Percentiles rank a stretch among this genome's conserved stretches.
Conservation (phyloP, 2,113 vertebrate genomes). For the Myotis lucifugus region DNA sequence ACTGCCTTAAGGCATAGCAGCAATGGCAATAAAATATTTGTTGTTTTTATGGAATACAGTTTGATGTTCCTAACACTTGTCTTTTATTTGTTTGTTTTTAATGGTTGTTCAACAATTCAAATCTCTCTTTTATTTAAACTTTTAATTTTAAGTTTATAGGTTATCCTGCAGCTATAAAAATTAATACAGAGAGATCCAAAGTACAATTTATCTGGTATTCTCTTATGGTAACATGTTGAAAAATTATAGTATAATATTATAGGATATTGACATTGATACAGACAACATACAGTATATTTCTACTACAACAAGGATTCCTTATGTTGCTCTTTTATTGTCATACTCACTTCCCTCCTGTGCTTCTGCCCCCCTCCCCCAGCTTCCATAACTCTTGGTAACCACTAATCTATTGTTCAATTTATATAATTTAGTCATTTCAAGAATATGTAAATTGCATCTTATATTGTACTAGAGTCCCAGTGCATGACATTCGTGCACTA, state of each 20-base stretch:
- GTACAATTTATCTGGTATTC: background rate
- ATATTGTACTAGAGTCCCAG: background rate
- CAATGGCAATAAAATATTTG: slow-evolving; percentile 9
- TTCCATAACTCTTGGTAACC: background rate
- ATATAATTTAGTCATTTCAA: slow-evolving; percentile 39
- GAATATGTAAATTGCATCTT: slow-evolving; percentile 9
- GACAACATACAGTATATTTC: background rate
- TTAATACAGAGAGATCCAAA: background rate
- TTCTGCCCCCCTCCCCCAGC: background rate
- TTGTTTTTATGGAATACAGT: background rate
- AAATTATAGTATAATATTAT: background rate
- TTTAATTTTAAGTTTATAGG: slow-evolving; percentile 27
- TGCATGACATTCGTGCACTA: too few relatives aligned
- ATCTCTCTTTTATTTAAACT: background rate
- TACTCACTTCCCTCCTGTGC: background rate
- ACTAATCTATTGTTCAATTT: background rate
- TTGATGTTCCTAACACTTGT: background rate
- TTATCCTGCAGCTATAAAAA: slow-evolving; percentile 11
- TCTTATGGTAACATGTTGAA: background rate
- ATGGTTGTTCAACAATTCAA: background rate
- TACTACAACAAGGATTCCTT: background rate
- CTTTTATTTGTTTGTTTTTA: background rate
- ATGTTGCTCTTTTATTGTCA: background rate
- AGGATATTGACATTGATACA: background rate
- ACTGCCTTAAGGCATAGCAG: background rate